A percentile compares a stretch with the other conserved stretches of the same genome.
Evolutionary conservation across 2,113 vertebrate species (phyloP).

Genomic region (Fregetta grallaria): DNA sequence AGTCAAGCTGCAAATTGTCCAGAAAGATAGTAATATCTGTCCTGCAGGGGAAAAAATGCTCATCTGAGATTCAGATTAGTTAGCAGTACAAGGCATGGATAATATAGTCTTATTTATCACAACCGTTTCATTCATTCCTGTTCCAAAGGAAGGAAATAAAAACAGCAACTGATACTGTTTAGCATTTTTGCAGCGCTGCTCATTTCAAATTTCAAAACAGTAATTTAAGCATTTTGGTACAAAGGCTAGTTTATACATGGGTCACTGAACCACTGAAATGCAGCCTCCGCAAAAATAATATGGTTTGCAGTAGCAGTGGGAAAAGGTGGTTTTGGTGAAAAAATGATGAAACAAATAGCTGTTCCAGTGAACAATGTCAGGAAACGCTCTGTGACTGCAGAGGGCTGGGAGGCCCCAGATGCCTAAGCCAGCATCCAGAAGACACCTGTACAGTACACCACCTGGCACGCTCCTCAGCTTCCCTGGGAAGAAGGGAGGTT

Average conservation of each 20-base stretch:
- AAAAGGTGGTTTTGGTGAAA: not conserved
- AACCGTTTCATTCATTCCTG: not conserved
- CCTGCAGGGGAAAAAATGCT: not conserved
- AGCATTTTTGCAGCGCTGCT: not conserved
- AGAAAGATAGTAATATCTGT: not conserved
- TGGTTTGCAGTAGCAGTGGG: not conserved
- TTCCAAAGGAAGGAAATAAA: slow-evolving; percentile 23
- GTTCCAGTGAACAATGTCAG: not conserved
- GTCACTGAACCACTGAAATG: not conserved
- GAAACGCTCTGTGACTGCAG: not conserved
- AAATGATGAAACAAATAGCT: not conserved
- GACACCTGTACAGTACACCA: not conserved
- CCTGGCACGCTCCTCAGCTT: not conserved
- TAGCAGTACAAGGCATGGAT: not conserved
- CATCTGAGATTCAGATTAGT: not conserved
- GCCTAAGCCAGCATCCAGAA: not conserved
- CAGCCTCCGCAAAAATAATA: not conserved
- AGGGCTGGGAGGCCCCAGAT: not conserved
- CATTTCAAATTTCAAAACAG: not conserved
- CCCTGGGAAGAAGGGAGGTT: not conserved
- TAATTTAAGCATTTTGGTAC: not conserved
- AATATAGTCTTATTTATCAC: not conserved
- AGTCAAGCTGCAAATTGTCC: not conserved
- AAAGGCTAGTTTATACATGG: not conserved
- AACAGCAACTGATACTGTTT: not conserved